Percentiles rank a stretch among this genome's conserved stretches.
phyloP scores from a whole-genome alignment of 2,113 vertebrate species.

The Plecotus auritus region DNA sequence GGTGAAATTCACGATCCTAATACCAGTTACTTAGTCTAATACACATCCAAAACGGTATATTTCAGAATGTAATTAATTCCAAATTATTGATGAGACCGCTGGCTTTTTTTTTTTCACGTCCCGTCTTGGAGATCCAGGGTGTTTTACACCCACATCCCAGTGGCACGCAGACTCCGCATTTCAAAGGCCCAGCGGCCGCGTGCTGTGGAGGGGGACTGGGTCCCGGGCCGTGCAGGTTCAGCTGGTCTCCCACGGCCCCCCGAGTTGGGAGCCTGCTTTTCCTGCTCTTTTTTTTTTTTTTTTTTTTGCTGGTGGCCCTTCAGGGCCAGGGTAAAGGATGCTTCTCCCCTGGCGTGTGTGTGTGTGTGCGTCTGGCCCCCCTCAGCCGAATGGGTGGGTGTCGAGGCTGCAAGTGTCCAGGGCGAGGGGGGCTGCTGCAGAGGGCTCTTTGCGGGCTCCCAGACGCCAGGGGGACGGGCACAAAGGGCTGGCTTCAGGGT shows the following conservation, averaged over 20 bases:
- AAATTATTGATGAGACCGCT: background rate
- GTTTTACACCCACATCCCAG: accelerated
- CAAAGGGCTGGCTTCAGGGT: conserved; percentile 59
- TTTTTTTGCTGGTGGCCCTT: background rate
- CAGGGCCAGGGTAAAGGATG: background rate
- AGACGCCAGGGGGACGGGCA: conserved; percentile 36
- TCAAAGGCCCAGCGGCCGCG: background rate
- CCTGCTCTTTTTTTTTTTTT: background rate
- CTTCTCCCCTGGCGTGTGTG: background rate
- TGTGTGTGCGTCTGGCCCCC: background rate
- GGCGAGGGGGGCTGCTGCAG: background rate
- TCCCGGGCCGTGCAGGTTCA: background rate
- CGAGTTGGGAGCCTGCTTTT: background rate
- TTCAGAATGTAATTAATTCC: background rate
- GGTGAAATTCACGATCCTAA: background rate
- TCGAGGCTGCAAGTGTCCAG: background rate
- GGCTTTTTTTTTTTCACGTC: accelerated
- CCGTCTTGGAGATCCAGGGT: background rate
- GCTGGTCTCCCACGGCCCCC: background rate
- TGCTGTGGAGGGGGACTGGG: accelerated
- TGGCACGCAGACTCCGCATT: background rate
- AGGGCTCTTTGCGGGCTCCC: conserved; percentile 27
- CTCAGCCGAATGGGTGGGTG: background rate
- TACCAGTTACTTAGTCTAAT: background rate
- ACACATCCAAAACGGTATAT: background rate